phyloP scores from a whole-genome alignment of 2,797 vertebrate genomes.

The Lacerta viridis region DNA sequence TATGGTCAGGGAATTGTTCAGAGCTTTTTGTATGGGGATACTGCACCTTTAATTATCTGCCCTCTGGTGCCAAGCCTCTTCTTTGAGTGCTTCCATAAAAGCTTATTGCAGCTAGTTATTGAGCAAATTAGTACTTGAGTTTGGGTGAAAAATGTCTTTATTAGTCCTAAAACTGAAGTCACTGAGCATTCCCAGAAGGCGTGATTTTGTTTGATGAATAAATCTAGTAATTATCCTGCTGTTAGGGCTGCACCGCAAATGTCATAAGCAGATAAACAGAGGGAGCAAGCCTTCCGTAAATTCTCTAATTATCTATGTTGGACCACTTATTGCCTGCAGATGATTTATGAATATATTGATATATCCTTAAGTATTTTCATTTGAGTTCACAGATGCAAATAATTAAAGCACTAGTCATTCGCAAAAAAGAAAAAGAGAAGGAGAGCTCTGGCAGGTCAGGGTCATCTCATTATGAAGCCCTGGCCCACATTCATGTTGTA shows the following conservation, averaged over 20 bases:
- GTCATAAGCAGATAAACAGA: conserved; percentile 98
- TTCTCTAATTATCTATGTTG: conserved; percentile 92
- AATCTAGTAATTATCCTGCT: conserved; percentile 97
- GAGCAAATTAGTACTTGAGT: conserved; percentile 87
- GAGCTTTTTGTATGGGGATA: conserved; percentile 83
- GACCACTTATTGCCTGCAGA: conserved; percentile 89
- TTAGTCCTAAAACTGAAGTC: conserved; percentile 92
- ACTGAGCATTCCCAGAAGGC: conserved; percentile 92
- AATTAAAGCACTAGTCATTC: conserved; percentile 91
- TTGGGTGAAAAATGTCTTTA: conserved; percentile 91
- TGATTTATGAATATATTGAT: conserved; percentile 92
- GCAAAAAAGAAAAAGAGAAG: conserved; percentile 60
- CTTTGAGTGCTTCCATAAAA: conserved; percentile 85
- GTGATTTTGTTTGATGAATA: conserved; percentile 97
- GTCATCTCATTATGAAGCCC: conserved; percentile 82
- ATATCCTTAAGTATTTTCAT: conserved; percentile 91
- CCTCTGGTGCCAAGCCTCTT: conserved; percentile 85
- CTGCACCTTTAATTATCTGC: conserved; percentile 86
- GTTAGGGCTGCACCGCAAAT: conserved; percentile 93
- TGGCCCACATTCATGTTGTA: conserved; percentile 49
- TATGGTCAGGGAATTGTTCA: conserved; percentile 86
- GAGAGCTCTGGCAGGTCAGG: conserved; percentile 80
- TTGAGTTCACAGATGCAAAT: conserved; percentile 94
- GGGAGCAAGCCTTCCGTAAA: conserved; percentile 92
- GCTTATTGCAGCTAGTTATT: conserved; percentile 86